phyloP scores from a whole-genome alignment of 1,140 invertebrate species.

The Drosophila truncata region DNA sequence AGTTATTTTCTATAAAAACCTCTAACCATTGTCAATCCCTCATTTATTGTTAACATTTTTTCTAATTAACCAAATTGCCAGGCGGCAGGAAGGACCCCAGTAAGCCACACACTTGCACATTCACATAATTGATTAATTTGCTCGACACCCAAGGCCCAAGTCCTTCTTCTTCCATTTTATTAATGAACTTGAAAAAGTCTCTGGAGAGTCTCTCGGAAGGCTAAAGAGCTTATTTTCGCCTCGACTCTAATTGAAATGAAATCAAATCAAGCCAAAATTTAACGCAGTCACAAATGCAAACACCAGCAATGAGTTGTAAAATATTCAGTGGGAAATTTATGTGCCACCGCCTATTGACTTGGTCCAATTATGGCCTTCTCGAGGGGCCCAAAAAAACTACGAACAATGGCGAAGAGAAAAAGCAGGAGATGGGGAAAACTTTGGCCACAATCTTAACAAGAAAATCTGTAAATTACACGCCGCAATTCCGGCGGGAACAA shows the following conservation, averaged over 20 bases:
- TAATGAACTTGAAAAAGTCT: slow-evolving; percentile 68
- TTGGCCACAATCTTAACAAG: slow-evolving; percentile 77
- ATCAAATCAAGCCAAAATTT: slow-evolving; percentile 62
- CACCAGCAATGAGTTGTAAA: slow-evolving; percentile 46
- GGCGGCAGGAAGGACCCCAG: slow-evolving; percentile 15
- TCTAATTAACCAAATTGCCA: slow-evolving; percentile 78
- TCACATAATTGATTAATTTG: slow-evolving; percentile 68
- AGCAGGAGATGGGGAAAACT: slow-evolving; percentile 33
- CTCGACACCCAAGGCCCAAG: slow-evolving; percentile 25
- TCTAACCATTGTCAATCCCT: slow-evolving; percentile 11
- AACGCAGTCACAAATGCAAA: slow-evolving; percentile 46
- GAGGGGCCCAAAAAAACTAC: slow-evolving; percentile 35
- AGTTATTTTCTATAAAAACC: neutral
- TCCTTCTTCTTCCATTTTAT: slow-evolving; percentile 42
- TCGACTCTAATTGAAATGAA: slow-evolving; percentile 68
- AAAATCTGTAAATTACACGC: slow-evolving; percentile 82
- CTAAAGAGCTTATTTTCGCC: slow-evolving; percentile 13
- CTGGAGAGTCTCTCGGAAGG: neutral
- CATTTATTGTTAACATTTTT: slow-evolving; percentile 66
- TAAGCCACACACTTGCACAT: slow-evolving; percentile 4
- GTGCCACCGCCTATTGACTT: slow-evolving; percentile 69
- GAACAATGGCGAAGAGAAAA: slow-evolving; percentile 22
- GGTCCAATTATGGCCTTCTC: slow-evolving; percentile 64
- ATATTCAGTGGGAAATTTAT: slow-evolving; percentile 55
- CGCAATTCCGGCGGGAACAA: slow-evolving; percentile 25